phyloP scores from a whole-genome alignment of 2,888 invertebrate genomes.

The Halictus quadricinctus region DNA sequence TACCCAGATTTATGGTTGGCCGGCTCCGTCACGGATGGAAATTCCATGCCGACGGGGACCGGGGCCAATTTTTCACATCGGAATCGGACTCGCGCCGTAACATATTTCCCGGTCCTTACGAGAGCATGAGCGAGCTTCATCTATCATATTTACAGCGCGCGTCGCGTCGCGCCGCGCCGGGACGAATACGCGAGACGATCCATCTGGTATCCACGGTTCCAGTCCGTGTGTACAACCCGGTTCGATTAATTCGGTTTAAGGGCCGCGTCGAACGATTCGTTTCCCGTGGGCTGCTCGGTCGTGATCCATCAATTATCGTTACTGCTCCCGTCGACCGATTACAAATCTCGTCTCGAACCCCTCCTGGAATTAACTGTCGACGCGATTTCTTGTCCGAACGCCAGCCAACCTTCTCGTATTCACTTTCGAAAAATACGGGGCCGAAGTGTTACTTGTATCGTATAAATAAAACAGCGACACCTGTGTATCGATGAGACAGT shows the following conservation, averaged over 20 bases:
- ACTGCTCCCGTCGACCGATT: neutral
- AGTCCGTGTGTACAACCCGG: constrained; percentile 1
- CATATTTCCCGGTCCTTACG: constrained; percentile 57
- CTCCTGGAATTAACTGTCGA: neutral
- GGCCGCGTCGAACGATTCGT: neutral
- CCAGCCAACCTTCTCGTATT: neutral
- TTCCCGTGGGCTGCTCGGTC: neutral
- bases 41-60: constrained; percentile 44
- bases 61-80: constrained; percentile 52
- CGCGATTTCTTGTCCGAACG: neutral
- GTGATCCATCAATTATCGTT: constrained; percentile 15
- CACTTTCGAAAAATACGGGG: neutral
- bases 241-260: constrained; percentile 37
- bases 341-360: neutral
- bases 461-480: neutral
- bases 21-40: constrained; percentile 54
- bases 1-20: constrained; percentile 54
- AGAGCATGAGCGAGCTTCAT: constrained; percentile 55
- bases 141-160: constrained; percentile 42
- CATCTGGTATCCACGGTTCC: constrained; percentile 5
- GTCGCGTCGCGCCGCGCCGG: neutral
- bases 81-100: constrained; percentile 40
- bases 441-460: too few relatives aligned
- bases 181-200: constrained; percentile 17
- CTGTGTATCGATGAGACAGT: neutral